Evolutionary conservation across 1,140 invertebrate genomes (phyloP).

Genomic region (Platorchestia sp.): DNA sequence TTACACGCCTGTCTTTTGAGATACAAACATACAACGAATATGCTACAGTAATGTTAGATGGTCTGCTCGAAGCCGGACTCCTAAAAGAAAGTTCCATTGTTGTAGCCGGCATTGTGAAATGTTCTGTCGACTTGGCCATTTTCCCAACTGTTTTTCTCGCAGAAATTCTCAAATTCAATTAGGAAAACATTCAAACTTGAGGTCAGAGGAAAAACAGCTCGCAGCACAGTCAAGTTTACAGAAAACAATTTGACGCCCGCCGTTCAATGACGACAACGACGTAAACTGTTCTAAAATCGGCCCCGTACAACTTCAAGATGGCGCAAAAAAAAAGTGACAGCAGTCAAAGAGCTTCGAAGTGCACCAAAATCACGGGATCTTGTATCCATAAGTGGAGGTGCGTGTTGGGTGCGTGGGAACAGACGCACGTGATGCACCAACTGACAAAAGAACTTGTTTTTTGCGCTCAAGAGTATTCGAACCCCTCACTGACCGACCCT

Average conservation of each 20-base stretch:
- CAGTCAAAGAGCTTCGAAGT: neutral
- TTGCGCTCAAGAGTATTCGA: neutral
- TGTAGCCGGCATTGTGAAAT: too few relatives aligned
- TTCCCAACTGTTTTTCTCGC: too few relatives aligned
- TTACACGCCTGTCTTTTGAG: neutral
- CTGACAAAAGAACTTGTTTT: neutral
- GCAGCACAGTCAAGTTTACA: too few relatives aligned
- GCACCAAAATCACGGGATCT: neutral
- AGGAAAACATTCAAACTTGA: too few relatives aligned
- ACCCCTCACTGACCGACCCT: neutral
- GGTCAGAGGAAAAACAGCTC: too few relatives aligned
- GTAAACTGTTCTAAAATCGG: too few relatives aligned
- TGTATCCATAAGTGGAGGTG: neutral
- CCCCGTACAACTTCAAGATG: neutral
- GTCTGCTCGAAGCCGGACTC: too few relatives aligned
- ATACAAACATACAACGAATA: neutral
- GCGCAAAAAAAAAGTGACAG: neutral
- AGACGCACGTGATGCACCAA: neutral
- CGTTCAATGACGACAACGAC: too few relatives aligned
- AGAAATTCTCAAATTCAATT: too few relatives aligned
- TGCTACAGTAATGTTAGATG: neutral
- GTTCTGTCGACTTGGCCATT: too few relatives aligned
- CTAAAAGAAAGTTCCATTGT: too few relatives aligned
- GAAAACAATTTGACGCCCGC: too few relatives aligned
- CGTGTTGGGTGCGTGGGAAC: neutral